Percentiles rank a stretch among this genome's conserved stretches.
Evolutionary conservation across 2,797 vertebrate species (phyloP).

Genomic region (Pangasius larnaudii): DNA sequence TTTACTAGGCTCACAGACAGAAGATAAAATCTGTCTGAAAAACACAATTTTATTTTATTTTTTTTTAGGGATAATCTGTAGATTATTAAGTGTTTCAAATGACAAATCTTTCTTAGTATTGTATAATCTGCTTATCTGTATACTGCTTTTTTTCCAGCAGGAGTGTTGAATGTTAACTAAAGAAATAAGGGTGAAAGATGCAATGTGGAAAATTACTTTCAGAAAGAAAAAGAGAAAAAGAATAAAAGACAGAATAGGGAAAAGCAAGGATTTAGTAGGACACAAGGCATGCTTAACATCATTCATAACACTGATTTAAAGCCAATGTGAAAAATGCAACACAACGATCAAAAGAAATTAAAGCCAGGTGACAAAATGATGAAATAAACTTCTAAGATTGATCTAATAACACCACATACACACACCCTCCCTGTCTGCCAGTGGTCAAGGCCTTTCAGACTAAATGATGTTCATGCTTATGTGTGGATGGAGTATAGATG

Average conservation of each 20-base stretch:
- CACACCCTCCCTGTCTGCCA: background rate
- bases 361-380: conserved; percentile 22
- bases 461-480: conserved; percentile 22
- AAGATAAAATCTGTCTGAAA: background rate
- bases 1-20: background rate
- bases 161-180: background rate
- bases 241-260: background rate
- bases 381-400: conserved; percentile 36
- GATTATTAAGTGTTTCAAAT: background rate
- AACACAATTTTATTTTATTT: background rate
- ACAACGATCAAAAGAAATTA: conserved; percentile 20
- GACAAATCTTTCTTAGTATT: background rate
- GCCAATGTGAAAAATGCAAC: background rate
- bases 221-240: background rate
- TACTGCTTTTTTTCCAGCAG: background rate
- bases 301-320: background rate
- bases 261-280: background rate
- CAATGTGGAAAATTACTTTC: conserved; percentile 14
- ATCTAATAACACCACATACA: background rate
- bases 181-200: background rate
- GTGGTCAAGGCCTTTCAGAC: conserved; percentile 39
- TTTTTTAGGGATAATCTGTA: background rate
- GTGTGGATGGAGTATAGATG: background rate
- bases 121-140: background rate
- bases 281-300: background rate